phyloP scores from a whole-genome alignment of 2,113 vertebrate genomes.

The Pseudorectes ferrugineus region DNA sequence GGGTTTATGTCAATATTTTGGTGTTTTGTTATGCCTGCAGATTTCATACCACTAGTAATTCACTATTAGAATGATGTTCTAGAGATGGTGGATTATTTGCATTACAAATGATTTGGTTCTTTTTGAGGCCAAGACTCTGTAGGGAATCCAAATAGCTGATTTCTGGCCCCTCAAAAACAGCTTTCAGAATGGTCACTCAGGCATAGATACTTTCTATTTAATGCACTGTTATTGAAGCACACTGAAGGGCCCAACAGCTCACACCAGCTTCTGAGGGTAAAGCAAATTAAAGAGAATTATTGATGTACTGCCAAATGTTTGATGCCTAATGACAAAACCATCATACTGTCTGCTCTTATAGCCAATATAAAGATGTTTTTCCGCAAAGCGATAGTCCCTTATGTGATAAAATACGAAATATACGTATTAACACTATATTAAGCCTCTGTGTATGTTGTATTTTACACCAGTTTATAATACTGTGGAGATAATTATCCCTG shows the following conservation, averaged over 20 bases:
- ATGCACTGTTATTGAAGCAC: conserved; percentile 38
- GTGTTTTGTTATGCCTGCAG: neutral
- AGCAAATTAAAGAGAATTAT: conserved; percentile 91
- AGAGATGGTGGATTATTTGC: conserved; percentile 23
- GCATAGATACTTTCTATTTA: conserved; percentile 45
- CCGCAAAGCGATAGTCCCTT: neutral
- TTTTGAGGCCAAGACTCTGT: conserved; percentile 23
- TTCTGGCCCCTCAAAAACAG: neutral
- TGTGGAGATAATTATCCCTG: neutral
- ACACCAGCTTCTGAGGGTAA: conserved; percentile 79
- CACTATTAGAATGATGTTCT: neutral
- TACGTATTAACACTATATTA: neutral
- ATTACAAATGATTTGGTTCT: conserved; percentile 41
- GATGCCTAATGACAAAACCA: conserved; percentile 87
- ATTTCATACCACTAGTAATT: neutral
- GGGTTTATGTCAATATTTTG: neutral
- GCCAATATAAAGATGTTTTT: conserved; percentile 75
- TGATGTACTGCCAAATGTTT: conserved; percentile 86
- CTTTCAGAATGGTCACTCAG: conserved; percentile 46
- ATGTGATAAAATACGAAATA: neutral
- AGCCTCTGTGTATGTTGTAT: neutral
- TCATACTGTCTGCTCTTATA: conserved; percentile 77
- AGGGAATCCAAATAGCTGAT: conserved; percentile 35
- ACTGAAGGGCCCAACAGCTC: conserved; percentile 30
- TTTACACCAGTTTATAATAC: neutral